Percentiles rank a stretch among this genome's conserved stretches.
These are phyloP conservation scores for Sialia sialis DNA, from an alignment of 2,113 vertebrate species.

Conservation along the genomic window DNA sequence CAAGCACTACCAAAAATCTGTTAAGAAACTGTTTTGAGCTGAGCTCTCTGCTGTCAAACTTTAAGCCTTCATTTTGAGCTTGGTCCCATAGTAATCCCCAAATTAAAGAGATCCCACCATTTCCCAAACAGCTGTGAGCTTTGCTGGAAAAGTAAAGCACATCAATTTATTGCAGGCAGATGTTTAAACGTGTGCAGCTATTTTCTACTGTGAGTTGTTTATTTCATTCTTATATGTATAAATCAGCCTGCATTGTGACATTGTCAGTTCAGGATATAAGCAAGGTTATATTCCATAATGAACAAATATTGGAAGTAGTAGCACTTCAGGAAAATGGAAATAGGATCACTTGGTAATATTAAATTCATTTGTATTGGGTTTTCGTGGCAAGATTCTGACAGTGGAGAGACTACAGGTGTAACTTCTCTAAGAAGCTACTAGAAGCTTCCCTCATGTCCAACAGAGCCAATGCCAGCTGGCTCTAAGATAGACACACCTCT, in stretches of 20 bases:
- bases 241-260: neutral
- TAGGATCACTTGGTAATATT: neutral
- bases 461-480: neutral
- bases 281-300: neutral
- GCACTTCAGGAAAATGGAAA: neutral
- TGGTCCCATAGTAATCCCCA: neutral
- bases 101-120: neutral
- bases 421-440: neutral
- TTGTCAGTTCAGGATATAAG: neutral
- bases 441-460: neutral
- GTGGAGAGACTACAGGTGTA: too few species aligned
- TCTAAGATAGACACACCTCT: fast-evolving
- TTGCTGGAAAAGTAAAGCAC: neutral
- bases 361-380: neutral
- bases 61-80: neutral
- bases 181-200: neutral
- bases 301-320: neutral
- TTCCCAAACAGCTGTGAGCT: neutral
- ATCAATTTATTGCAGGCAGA: neutral
- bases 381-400: neutral
- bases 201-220: neutral
- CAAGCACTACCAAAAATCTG: neutral
- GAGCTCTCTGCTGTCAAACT: neutral
- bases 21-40: neutral
- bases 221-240: neutral